Evolutionary conservation across 2,113 vertebrate species (phyloP).

Genomic region (Smithornis capensis): DNA sequence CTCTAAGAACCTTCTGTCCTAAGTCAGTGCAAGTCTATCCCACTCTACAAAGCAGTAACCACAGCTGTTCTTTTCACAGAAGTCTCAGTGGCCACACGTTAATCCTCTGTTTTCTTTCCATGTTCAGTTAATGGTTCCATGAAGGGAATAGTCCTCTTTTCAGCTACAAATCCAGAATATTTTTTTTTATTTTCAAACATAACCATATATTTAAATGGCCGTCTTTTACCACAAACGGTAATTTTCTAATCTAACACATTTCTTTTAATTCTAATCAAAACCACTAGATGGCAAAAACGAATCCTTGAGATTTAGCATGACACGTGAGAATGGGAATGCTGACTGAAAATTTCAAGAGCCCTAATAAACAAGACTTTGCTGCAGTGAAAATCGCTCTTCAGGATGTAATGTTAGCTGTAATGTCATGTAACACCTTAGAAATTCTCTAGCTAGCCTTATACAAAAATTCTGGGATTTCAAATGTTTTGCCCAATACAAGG

Average conservation of each 20-base stretch:
- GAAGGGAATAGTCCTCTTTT: not conserved
- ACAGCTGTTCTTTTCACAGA: not conserved
- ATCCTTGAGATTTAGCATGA: not conserved
- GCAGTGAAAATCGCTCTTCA: not conserved
- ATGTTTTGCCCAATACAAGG: not conserved
- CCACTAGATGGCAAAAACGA: conserved; percentile 21
- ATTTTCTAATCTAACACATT: not conserved
- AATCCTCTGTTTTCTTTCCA: not conserved
- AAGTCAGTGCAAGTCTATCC: not conserved
- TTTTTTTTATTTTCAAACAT: not conserved
- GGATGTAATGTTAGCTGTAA: not conserved
- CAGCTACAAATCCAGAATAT: not conserved
- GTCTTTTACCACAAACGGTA: not conserved
- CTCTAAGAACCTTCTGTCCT: not conserved
- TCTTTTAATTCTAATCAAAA: not conserved
- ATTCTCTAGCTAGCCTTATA: not conserved
- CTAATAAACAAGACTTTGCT: fast-evolving
- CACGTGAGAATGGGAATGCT: not conserved
- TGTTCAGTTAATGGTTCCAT: not conserved
- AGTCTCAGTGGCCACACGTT: not conserved
- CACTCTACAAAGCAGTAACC: not conserved
- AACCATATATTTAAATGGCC: not conserved
- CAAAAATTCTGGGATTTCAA: not conserved
- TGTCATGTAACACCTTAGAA: not conserved
- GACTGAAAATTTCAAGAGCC: not conserved